These are phyloP conservation scores for Drosophila atripex DNA, from an alignment of 2,888 invertebrate species.

Conservation along the genomic window DNA sequence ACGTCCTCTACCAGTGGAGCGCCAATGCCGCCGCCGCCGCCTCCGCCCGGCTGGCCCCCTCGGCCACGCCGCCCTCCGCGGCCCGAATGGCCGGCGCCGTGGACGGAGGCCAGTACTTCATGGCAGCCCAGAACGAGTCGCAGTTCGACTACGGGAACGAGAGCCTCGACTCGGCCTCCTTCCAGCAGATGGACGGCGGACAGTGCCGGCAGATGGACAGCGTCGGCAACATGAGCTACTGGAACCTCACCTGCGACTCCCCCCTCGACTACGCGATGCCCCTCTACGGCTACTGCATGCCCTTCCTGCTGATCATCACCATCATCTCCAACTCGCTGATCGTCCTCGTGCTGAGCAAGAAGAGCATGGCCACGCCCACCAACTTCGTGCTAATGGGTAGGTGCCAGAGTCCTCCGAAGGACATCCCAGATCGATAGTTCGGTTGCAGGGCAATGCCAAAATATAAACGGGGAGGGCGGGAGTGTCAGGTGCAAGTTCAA, in stretches of 20 bases:
- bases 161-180: conserved; percentile 59
- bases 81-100: conserved; percentile 1
- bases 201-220: conserved; percentile 68
- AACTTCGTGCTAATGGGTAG: conserved; percentile 93
- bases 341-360: conserved; percentile 93
- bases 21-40: conserved; percentile 35
- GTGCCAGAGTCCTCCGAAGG: conserved; percentile 35
- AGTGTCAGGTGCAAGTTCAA: neutral
- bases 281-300: conserved; percentile 85
- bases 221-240: conserved; percentile 75
- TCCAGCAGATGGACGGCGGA: conserved; percentile 57
- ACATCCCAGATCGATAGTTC: neutral
- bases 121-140: conserved; percentile 22
- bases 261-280: conserved; percentile 82
- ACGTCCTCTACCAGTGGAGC: conserved; percentile 62
- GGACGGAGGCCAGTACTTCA: neutral
- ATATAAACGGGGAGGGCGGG: neutral
- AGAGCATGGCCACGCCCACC: conserved; percentile 95
- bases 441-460: neutral
- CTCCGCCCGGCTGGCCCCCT: conserved; percentile 44
- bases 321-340: conserved; percentile 96
- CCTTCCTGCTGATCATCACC: conserved; percentile 93
- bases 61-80: conserved; percentile 18
- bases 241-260: conserved; percentile 83
- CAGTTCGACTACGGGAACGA: conserved; percentile 60